Percentiles rank a stretch among this genome's conserved stretches.
Evolutionary conservation across 2,113 vertebrate species (phyloP).

Genomic region (Cryptoleucopteryx plumbea): DNA sequence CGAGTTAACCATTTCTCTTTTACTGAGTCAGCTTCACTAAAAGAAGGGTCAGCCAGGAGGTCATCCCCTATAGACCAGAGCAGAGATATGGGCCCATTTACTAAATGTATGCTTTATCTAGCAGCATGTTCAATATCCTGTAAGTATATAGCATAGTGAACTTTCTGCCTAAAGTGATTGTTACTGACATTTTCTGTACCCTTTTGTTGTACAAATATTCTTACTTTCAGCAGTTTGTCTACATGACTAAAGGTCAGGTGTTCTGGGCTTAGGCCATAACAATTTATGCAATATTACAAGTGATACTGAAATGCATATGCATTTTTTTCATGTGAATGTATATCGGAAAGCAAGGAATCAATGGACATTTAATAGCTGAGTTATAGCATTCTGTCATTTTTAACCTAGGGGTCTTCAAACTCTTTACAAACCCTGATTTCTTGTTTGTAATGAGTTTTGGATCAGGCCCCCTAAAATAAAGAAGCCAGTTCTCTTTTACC

Average conservation of each 20-base stretch:
- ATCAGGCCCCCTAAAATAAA: not conserved
- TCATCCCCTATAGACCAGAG: not conserved
- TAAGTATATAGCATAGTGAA: not conserved
- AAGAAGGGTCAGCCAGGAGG: not conserved
- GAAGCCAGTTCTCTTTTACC: not conserved
- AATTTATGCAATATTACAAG: not conserved
- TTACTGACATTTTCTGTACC: not conserved
- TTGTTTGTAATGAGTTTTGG: not conserved
- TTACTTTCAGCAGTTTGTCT: not conserved
- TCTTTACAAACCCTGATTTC: not conserved
- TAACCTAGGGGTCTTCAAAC: not conserved
- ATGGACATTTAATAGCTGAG: not conserved
- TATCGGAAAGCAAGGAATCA: not conserved
- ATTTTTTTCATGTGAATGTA: not conserved
- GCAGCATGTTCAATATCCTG: not conserved
- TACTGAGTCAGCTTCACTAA: not conserved
- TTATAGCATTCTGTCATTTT: not conserved
- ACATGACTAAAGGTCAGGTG: not conserved
- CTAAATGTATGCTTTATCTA: not conserved
- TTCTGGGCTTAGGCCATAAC: not conserved
- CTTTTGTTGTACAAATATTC: not conserved
- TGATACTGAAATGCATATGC: not conserved
- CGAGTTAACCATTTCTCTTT: not conserved
- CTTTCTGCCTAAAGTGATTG: not conserved
- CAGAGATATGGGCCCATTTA: not conserved